A percentile compares a stretch with the other conserved stretches of the same genome.
These are phyloP conservation scores for Eristalis tenax DNA, from an alignment of 2,888 invertebrate species.

Conservation along the genomic window DNA sequence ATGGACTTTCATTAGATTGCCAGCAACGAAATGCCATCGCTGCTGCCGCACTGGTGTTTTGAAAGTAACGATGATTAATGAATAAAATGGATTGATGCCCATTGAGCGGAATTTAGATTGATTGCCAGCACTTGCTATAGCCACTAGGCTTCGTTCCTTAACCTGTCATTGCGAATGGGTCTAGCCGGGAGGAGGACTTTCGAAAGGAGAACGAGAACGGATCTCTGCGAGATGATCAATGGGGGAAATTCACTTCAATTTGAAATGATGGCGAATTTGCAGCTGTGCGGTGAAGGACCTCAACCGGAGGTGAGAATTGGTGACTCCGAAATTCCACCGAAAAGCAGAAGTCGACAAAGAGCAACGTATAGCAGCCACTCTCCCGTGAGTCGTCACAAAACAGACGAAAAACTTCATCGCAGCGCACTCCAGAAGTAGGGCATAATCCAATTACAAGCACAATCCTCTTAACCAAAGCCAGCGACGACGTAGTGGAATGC, in stretches of 20 bases:
- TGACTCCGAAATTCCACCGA: too few relatives aligned
- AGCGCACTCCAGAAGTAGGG: not conserved
- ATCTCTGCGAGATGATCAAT: too few relatives aligned
- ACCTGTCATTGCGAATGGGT: not conserved
- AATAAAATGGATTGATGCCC: not conserved
- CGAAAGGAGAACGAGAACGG: too few relatives aligned
- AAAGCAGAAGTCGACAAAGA: too few relatives aligned
- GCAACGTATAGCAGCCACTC: too few relatives aligned
- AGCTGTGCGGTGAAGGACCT: too few relatives aligned
- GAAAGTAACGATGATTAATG: not conserved
- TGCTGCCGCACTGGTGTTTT: not conserved
- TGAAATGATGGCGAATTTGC: too few relatives aligned
- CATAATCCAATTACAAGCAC: not conserved
- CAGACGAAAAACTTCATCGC: too few relatives aligned
- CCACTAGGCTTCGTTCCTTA: not conserved
- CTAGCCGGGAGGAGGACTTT: not conserved
- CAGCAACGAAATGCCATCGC: not conserved
- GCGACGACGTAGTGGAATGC: not conserved
- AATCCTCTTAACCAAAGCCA: not conserved
- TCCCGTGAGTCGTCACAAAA: too few relatives aligned
- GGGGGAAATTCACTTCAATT: too few relatives aligned
- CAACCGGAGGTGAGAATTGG: too few relatives aligned
- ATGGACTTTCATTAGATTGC: conserved; percentile 44
- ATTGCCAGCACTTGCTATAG: not conserved
- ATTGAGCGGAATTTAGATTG: not conserved